Percentiles rank a stretch among this genome's conserved stretches.
phyloP scores from a whole-genome alignment of 2,888 invertebrate species.

The Pelosia muscerda region DNA sequence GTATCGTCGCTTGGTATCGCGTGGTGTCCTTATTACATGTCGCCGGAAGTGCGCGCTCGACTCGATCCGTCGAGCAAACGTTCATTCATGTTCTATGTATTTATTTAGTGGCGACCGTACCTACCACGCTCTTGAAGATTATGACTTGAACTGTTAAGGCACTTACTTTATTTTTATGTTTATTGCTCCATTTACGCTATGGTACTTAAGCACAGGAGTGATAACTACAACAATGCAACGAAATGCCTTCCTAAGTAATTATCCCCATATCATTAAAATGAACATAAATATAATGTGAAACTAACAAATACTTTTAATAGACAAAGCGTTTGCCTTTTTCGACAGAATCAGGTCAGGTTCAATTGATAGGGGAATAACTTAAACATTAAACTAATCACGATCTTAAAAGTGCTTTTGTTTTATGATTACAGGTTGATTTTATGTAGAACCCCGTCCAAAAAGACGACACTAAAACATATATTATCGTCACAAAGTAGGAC shows the following conservation, averaged over 20 bases:
- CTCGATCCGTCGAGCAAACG: constrained; percentile 68
- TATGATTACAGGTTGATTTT: constrained; percentile 20
- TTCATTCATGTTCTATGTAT: constrained; percentile 82
- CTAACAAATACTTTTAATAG: constrained; percentile 1
- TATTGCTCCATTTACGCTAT: constrained; percentile 49
- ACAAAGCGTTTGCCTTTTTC: background rate
- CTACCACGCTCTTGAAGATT: constrained; percentile 65
- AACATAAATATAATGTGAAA: constrained; percentile 8
- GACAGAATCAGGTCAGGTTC: background rate
- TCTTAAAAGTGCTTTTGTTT: background rate
- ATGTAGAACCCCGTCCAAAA: constrained; percentile 9
- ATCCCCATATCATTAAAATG: constrained; percentile 15
- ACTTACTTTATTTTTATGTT: constrained; percentile 53
- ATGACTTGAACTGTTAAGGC: constrained; percentile 52
- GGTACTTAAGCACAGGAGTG: constrained; percentile 38
- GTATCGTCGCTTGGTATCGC: constrained; percentile 77
- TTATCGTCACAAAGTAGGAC: constrained; percentile 30
- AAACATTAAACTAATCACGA: background rate
- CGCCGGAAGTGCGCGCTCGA: constrained; percentile 80
- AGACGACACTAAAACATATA: constrained; percentile 27
- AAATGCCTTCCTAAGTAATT: constrained; percentile 8
- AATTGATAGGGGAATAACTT: background rate
- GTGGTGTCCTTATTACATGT: constrained; percentile 79
- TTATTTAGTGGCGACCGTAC: constrained; percentile 73
- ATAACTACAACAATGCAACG: constrained; percentile 17